Base-by-base conservation (phyloP, 2,113 vertebrate genomes). In the Phocoena phocoena region DNA sequence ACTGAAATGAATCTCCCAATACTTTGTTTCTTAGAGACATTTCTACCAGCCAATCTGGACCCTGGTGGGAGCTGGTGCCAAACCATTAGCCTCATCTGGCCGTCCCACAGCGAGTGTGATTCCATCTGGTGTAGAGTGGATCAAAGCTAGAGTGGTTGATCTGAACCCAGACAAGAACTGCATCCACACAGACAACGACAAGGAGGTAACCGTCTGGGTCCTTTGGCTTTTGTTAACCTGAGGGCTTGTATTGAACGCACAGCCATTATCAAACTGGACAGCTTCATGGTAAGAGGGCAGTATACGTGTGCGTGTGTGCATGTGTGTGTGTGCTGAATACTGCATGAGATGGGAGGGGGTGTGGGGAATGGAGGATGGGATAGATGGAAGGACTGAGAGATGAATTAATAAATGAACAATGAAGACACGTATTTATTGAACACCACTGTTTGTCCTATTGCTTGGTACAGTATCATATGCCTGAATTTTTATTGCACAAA, bases 11-110 rank as follows among this genome's bases (percentile, higher is more conserved):
- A 15, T 86, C 63, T 33, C 63, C n/a, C 31, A 87, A 90, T 88
- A 9, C 65, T 93, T 95, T 87, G 73, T 86, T 90, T 98, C 97
- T 68, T 97, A 99, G 99, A 99, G 98, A 93, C 99, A 99, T 96
- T 99, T 99, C 97, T 99, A 99, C 96, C 99, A 99, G 98, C 99
- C 99, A 0, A 98, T 99, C 81, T 99, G 99, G 99, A 99, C 99
- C 0, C 98, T 99, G 84, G 99, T 99, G 83, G 99, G 99, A 0
- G 99, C 99, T 38, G 99, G 99, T 15, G 99, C 99, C 47, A 99
- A 99, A 97, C 98, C 93, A 10, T 13, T 99, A 23, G 97, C 96
- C 17, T 94, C 98, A 0, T 99, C 99, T 1, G 99, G 98, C 0
- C 99, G 99, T 1, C 63, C 99, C 18, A 99, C 98, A 3, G 98